These are phyloP conservation scores for Leptatherina wallacei DNA, from an alignment of 2,797 vertebrate genomes.

Conservation along the genomic window DNA sequence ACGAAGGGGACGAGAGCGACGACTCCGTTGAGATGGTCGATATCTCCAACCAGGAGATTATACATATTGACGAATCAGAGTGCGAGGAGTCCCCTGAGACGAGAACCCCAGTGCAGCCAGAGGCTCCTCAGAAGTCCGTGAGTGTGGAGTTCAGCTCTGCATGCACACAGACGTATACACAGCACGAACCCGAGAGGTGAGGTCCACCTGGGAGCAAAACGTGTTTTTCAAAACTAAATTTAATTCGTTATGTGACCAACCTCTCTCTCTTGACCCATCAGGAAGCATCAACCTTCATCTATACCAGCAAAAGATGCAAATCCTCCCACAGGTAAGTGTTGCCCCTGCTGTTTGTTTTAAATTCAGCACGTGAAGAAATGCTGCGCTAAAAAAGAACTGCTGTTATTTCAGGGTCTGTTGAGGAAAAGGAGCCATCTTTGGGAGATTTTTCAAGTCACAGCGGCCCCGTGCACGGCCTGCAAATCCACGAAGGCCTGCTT, in stretches of 20 bases:
- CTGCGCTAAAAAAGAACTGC: not conserved
- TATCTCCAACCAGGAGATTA: constrained; percentile 79
- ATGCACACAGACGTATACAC: constrained; percentile 13
- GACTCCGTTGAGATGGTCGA: constrained; percentile 87
- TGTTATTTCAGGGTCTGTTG: constrained; percentile 67
- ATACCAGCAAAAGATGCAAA: constrained; percentile 4
- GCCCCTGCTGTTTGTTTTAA: not conserved
- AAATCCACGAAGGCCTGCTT: constrained; percentile 88
- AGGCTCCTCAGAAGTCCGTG: constrained; percentile 10
- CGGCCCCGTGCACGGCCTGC: constrained; percentile 91
- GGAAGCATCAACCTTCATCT: constrained; percentile 20
- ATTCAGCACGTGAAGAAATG: not conserved
- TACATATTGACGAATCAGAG: constrained; percentile 87
- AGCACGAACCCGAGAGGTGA: constrained; percentile 38
- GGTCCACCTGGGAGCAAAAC: not conserved
- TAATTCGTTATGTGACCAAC: not conserved
- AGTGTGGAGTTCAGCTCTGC: constrained; percentile 11
- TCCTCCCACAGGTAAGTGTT: constrained; percentile 38
- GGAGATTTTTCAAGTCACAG: constrained; percentile 88
- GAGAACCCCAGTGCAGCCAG: constrained; percentile 31
- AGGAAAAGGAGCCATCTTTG: constrained; percentile 72
- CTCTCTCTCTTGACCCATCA: constrained; percentile 31
- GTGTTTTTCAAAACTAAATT: not conserved
- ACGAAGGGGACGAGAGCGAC: constrained; percentile 77
- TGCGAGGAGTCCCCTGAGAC: constrained; percentile 66